Percentiles rank a stretch among this genome's conserved stretches.
phyloP scores from a whole-genome alignment of 2,113 vertebrate genomes.

The Ceuthmochares aereus region DNA sequence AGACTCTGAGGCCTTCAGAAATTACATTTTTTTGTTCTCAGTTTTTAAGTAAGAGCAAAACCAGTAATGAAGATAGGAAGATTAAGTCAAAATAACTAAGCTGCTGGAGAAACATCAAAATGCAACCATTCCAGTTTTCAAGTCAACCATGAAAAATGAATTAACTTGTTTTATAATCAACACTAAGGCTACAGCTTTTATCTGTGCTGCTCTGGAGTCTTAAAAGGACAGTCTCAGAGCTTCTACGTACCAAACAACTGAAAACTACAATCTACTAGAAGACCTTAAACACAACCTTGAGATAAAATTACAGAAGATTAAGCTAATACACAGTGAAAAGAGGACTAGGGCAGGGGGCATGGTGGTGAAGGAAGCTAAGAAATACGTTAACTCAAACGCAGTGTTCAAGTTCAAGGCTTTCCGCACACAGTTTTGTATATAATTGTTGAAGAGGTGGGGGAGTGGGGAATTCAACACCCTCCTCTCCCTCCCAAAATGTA shows the following conservation, averaged over 20 bases:
- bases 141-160: not conserved
- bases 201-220: not conserved
- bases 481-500: fast-evolving
- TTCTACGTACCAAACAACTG: not conserved
- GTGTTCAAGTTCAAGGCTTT: not conserved
- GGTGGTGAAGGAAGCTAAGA: not conserved
- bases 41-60: not conserved
- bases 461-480: not conserved
- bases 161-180: not conserved
- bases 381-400: not conserved
- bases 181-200: not conserved
- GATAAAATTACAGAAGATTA: not conserved
- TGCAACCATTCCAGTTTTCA: not conserved
- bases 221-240: not conserved
- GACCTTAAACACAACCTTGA: not conserved
- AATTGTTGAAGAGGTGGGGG: not conserved
- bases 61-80: not conserved
- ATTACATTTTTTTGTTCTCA: not conserved
- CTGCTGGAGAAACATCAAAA: not conserved
- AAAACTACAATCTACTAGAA: not conserved
- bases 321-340: not conserved
- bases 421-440: not conserved
- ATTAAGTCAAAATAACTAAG: not conserved
- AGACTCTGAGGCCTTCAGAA: not conserved
- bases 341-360: not conserved